Evolutionary conservation across 2,888 invertebrate genomes (phyloP), one percentile per base, ranked within the genome.

Genomic region (Pachydiplax longipennis): DNA sequence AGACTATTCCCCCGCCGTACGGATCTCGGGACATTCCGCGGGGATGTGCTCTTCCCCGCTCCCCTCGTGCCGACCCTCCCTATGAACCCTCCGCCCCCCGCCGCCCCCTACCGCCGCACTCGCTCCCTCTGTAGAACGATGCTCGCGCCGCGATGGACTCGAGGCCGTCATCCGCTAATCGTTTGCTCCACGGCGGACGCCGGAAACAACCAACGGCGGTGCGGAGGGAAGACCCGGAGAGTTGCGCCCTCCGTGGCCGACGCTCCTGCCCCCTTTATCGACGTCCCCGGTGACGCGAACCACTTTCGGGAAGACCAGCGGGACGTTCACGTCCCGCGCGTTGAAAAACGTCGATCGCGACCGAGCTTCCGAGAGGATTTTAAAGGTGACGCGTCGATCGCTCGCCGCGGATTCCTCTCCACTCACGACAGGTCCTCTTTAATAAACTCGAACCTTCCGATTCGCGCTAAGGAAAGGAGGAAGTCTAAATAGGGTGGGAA

Each of bases 1-100:
- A 94, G 95, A 94, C 94, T 93, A 94, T 94, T 93, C 93, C 93
- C 90, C 92, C 92, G 91, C 93, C 93, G 94, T 96, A 96, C 94
- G 95, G 95, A 94, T 96, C 95, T 93, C 95, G 95, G 93, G 95
- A 96, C 96, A 95, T 95, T 93, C 90, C 90, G 90, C 82, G 90
- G 83, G 90, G 87, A 90, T 82, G 90, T 80, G 91, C 73, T 82
- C 61, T 40, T 82, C 81, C 90, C 91, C 58, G 61, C 91, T 61
- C 90, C 73, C 58, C 80, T 37, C 65, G 90, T 90, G 80, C 58
- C 81, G 81, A 25, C 87, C 83, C 91, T 53, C 65, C 82, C 90
- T 80, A 90, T 31, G 58, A 81, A 40, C 81, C 53, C 58, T 0
- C 90, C 58, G 25, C 48, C 15, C 8, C 22, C 22, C 90, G 25